Base-by-base conservation (phyloP, 2,113 vertebrate species). In the Oenanthe melanoleuca region DNA sequence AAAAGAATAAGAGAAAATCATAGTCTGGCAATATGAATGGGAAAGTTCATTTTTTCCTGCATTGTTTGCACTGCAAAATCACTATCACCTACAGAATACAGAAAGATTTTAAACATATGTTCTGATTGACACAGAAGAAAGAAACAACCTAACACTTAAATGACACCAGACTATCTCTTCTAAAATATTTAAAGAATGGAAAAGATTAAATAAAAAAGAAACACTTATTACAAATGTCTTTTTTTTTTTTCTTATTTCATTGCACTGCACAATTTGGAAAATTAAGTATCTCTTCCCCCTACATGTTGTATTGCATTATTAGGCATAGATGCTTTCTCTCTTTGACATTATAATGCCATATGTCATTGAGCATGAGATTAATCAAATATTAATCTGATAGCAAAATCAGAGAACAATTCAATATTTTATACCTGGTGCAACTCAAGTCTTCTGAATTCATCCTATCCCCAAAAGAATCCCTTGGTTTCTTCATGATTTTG, bases 91-190 rank as follows among this genome's bases (percentile, higher is more conserved):
- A 29, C 1, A 23, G 25, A 66, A 17, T 25, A 86, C 11, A 79
- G 31, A 52, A 64, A 60, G 9, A 45, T 44, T 71, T 89, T 50
- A 84, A 89, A 67, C 6, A 78, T 21, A 23, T 86, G 7, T 74
- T 77, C 42, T 47, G 33, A 37, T 22, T 33, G 23, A 57, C 52
- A 31, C 6, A 75, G 38, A 86, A 83, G 59, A 88, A 80, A 33
- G 15, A 88, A 80, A 72, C 3, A 86, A 72, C 15, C 23, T 59
- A 78, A 33, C 17, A 38, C 7, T 60, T 59, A 38, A 59, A 70
- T 3, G 2, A 56, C 4, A 42, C 8, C 0, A 2, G 31, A 56
- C 3, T 63, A 47, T 4, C 2, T 55, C 20, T 74, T 56, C 11
- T 50, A 69, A 72, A 89, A 14, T 19, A 59, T 49, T 79, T 14